phyloP scores from a whole-genome alignment of 2,113 vertebrate species.

The Hippopotamus amphibius region DNA sequence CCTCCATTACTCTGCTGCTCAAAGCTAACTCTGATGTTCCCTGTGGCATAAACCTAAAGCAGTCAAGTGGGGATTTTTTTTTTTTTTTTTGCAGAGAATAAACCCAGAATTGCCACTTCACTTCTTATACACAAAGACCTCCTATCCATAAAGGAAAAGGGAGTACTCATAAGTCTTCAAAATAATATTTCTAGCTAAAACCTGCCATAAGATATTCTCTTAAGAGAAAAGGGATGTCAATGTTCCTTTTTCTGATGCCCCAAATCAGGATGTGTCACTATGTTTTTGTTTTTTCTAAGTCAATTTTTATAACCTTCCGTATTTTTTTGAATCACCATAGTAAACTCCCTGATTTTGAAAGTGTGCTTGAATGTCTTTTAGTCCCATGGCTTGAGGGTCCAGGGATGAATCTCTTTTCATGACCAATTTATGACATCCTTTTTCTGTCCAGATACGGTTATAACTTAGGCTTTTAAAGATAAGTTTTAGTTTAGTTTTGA shows the following conservation, averaged over 20 bases:
- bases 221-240: background rate
- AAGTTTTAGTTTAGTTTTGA: conserved; percentile 55
- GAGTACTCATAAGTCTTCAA: background rate
- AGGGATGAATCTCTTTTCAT: conserved; percentile 55
- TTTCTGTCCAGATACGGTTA: conserved; percentile 28
- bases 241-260: background rate
- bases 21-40: background rate
- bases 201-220: background rate
- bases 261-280: background rate
- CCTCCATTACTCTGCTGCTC: background rate
- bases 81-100: background rate
- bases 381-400: background rate
- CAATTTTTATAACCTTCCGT: conserved; percentile 48
- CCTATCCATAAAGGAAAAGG: background rate
- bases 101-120: background rate
- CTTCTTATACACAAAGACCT: background rate
- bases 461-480: conserved; percentile 36
- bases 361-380: background rate
- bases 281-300: conserved; percentile 34
- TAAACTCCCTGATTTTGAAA: conserved; percentile 52
- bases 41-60: background rate
- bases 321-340: conserved; percentile 11
- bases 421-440: background rate
- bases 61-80: background rate
- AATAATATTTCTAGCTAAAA: background rate